Percentiles rank a stretch among this genome's conserved stretches.
Conservation (phyloP, 2,797 vertebrate genomes). For the Liasis olivaceus region DNA sequence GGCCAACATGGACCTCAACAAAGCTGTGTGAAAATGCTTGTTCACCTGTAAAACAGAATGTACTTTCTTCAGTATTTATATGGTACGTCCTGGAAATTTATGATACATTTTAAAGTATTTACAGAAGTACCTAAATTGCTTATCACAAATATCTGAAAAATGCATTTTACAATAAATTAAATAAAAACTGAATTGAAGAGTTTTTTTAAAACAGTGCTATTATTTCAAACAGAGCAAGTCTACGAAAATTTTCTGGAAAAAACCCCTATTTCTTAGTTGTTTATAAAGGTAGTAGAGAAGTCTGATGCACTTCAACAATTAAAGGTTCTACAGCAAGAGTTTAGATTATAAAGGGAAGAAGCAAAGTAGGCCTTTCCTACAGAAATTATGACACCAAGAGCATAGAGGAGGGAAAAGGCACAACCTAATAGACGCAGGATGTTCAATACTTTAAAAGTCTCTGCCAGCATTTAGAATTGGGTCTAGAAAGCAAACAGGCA, state of each 20-base stretch:
- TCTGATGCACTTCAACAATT: neutral
- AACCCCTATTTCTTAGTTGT: neutral
- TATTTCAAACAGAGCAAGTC: neutral
- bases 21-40: slow-evolving; percentile 43
- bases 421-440: neutral
- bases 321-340: neutral
- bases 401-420: neutral
- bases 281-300: neutral
- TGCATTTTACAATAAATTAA: neutral
- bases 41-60: slow-evolving; percentile 11
- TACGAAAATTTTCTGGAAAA: neutral
- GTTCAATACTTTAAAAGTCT: neutral
- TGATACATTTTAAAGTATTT: neutral
- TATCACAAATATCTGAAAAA: neutral
- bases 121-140: neutral
- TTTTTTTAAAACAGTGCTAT: neutral
- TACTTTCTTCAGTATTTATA: neutral
- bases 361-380: neutral
- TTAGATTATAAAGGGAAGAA: neutral
- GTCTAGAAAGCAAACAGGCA: neutral
- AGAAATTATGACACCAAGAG: neutral
- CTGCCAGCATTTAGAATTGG: neutral
- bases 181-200: neutral
- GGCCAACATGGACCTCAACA: slow-evolving; percentile 19
- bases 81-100: neutral